Percentiles rank a stretch among this genome's conserved stretches.
Conservation (phyloP, 1,140 invertebrate genomes). For the Magallana angulata region DNA sequence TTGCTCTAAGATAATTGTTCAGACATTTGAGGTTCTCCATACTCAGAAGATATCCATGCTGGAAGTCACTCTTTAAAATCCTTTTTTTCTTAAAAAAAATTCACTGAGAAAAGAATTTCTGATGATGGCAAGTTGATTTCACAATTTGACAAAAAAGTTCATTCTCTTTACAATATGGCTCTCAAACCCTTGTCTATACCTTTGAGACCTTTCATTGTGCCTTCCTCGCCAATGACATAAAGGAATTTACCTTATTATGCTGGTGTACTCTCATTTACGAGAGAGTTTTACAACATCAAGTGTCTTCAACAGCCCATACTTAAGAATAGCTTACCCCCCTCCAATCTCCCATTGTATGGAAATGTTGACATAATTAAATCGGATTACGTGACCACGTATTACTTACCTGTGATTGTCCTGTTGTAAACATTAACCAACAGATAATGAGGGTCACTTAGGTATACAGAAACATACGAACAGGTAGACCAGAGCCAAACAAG, state of each 20-base stretch:
- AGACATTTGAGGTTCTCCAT: neutral
- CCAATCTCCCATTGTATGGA: neutral
- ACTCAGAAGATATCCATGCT: neutral
- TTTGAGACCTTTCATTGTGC: neutral
- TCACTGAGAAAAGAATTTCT: no score
- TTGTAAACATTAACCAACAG: slow-evolving; percentile 29
- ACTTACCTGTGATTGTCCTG: slow-evolving; percentile 21
- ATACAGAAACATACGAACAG: slow-evolving; percentile 2
- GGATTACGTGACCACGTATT: slow-evolving; percentile 20
- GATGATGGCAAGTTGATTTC: no score
- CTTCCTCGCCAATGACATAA: neutral
- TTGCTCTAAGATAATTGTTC: neutral
- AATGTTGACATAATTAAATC: slow-evolving; percentile 32
- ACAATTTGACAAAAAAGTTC: no score
- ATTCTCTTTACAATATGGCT: no score
- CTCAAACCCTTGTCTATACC: neutral
- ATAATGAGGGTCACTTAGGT: slow-evolving; percentile 10
- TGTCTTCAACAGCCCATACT: neutral
- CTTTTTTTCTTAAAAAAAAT: no score
- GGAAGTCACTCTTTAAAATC: no score
- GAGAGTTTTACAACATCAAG: slow-evolving; percentile 26
- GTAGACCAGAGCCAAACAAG: neutral
- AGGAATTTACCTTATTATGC: neutral
- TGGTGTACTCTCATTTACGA: neutral
- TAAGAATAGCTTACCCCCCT: neutral